Base-by-base conservation (phyloP, 2,888 invertebrate genomes). In the Agriopis aurantiaria region DNA sequence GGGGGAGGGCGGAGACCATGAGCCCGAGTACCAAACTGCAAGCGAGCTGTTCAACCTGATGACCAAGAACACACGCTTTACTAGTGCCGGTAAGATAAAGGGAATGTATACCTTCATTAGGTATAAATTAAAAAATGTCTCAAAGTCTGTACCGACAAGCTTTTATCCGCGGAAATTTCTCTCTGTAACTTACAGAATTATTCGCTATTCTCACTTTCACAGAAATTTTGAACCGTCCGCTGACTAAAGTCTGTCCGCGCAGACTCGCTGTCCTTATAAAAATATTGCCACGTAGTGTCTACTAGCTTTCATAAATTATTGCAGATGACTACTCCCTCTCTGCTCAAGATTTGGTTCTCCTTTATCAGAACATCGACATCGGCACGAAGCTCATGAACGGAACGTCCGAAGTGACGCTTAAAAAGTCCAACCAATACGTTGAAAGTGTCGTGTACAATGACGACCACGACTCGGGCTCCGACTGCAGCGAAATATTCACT, bases 321-420 rank as follows among this genome's bases (percentile, higher is more conserved):
- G 14, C 81, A 88, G 88, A 79, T 71, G 80, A 82, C 11, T 82
- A 84, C 51, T 72, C 83, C n/a, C 75, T 92, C 11, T 83, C 86
- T 17, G 80, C 88, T 12, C 84, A 85, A 69, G 93, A 94, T 75
- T 81, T 93, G 69, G 88, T 93, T 7, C 84, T 92, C 33, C 79
- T 94, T 8, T 93, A 93, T 76, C 88, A 92, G 82, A 94, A 94
- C 75, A 86, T 91, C 8, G 93, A 93, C 62, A 68, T 88, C 58
- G 90, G 86, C 4, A 85, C 87, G 8, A 88, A 87, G 65, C 81
- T 89, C 0, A 83, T 90, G 79, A 75, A 85, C 10, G 79, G 79
- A 33, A 80, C 82, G 0, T 83, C 81, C n/a, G 82, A 85, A 55
- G 66, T 79, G 0, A 83, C 78, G 45, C 71, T 70, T 6, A 81